Percentiles rank a stretch among this genome's conserved stretches.
phyloP scores from a whole-genome alignment of 2,113 vertebrate genomes.

The Alaudala cheleensis region DNA sequence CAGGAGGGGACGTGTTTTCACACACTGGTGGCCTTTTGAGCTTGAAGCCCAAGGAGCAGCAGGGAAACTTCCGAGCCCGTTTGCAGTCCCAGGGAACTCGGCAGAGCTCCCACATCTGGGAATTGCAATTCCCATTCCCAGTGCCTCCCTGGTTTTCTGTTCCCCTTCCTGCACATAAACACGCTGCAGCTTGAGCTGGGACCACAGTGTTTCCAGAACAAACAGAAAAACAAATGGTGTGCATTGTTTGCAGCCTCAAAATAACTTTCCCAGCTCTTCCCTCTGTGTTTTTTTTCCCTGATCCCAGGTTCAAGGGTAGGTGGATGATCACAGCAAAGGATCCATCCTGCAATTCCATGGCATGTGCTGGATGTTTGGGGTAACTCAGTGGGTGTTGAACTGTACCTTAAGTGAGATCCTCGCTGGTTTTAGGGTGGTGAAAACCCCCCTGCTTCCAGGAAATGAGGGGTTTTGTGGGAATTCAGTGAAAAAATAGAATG shows the following conservation, averaged over 20 bases:
- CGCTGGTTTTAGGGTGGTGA: accelerated
- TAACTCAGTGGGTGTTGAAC: neutral
- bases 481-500: neutral
- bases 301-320: neutral
- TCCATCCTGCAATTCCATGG: neutral
- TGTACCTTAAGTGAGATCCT: neutral
- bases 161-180: neutral
- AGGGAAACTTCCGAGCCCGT: neutral
- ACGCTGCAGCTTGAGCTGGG: neutral
- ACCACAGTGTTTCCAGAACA: neutral
- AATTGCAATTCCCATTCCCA: neutral
- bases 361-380: neutral
- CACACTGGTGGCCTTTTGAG: neutral
- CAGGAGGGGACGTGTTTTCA: neutral
- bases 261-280: neutral
- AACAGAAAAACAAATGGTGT: neutral
- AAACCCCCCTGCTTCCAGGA: neutral
- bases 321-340: neutral
- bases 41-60: neutral
- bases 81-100: neutral
- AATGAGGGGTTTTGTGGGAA: neutral
- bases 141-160: neutral
- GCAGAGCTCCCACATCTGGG: neutral
- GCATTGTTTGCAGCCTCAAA: neutral
- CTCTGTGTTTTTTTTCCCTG: neutral